phyloP scores from a whole-genome alignment of 2,797 vertebrate species.

The Falco biarmicus region DNA sequence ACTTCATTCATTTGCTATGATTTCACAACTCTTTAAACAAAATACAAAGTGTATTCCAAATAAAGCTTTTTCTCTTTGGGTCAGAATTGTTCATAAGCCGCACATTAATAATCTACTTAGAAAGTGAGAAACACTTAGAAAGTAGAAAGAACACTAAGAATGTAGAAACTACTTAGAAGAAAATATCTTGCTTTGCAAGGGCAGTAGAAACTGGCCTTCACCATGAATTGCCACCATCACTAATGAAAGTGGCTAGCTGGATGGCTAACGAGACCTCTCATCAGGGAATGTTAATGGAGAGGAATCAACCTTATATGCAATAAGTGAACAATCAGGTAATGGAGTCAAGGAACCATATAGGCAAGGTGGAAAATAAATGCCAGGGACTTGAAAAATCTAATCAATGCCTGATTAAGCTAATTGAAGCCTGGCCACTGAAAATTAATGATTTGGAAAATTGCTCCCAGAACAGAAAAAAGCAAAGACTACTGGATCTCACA shows the following conservation, averaged over 20 bases:
- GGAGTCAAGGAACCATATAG: conserved; percentile 69
- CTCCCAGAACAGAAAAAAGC: conserved; percentile 61
- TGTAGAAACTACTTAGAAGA: not conserved
- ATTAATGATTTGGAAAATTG: conserved; percentile 75
- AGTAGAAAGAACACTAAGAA: no score
- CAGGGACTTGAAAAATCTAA: conserved; percentile 70
- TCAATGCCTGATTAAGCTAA: conserved; percentile 75
- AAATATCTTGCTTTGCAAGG: not conserved
- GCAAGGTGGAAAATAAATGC: conserved; percentile 74
- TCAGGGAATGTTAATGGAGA: conserved; percentile 63
- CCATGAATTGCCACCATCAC: conserved; percentile 25
- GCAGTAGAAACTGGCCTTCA: conserved; percentile 3
- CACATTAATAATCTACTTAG: not conserved
- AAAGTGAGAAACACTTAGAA: no score
- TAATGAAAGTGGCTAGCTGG: conserved; percentile 65
- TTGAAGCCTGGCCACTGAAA: conserved; percentile 73
- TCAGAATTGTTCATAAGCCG: not conserved
- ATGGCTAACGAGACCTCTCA: conserved; percentile 59
- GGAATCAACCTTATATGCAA: conserved; percentile 51
- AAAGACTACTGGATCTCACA: conserved; percentile 54
- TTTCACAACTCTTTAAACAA: not conserved
- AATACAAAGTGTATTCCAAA: not conserved
- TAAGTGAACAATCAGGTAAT: conserved; percentile 71
- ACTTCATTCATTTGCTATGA: not conserved
- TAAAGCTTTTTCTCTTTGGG: not conserved